Conservation (phyloP, 2,113 vertebrate genomes). For the Danio rerio region GRCz12tu NC_133180.1:46309001-46309500, state of each 20-base stretch:
- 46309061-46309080: background rate
- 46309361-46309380: background rate
- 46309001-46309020: background rate
- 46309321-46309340: background rate
- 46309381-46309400: background rate
- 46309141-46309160: background rate
- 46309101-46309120: background rate
- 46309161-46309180: background rate
- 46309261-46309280: background rate
- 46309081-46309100: background rate
- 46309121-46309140: background rate
- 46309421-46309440: background rate
- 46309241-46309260: background rate
- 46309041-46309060: background rate
- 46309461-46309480: background rate
- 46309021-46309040: background rate
- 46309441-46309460: background rate
- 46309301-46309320: background rate
- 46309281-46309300: background rate
- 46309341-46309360: background rate
- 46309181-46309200: background rate
- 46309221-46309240: background rate
- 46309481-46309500: background rate
- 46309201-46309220: background rate
- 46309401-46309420: background rate